Evolutionary conservation across 2,797 vertebrate genomes (phyloP).

Genomic region (Pseudochromis fuscus): DNA sequence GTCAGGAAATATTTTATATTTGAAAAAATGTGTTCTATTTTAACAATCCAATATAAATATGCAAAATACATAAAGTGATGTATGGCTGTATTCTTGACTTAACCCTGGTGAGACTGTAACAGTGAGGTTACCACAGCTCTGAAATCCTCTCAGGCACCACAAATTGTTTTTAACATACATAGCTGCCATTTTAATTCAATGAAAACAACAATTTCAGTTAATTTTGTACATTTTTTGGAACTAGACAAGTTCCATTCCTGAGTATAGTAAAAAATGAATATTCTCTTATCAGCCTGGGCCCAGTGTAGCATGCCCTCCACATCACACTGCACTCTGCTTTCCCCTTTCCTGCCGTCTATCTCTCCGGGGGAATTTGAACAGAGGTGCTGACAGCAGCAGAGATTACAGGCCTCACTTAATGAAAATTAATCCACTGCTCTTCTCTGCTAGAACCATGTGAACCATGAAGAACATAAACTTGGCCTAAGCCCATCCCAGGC

Average conservation of each 20-base stretch:
- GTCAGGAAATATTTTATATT: background rate
- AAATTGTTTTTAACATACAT: background rate
- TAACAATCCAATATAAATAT: background rate
- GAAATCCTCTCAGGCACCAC: background rate
- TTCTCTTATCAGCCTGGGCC: slow-evolving; percentile 11
- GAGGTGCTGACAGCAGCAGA: slow-evolving; percentile 68
- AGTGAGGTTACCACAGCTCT: background rate
- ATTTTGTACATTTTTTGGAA: too few relatives aligned
- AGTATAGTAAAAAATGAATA: slow-evolving; percentile 5
- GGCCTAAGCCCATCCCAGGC: background rate
- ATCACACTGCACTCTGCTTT: slow-evolving; percentile 16
- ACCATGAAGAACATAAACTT: slow-evolving; percentile 38
- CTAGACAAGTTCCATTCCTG: too few relatives aligned
- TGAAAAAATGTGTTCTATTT: background rate
- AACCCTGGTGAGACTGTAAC: background rate
- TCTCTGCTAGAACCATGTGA: slow-evolving; percentile 24
- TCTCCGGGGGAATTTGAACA: slow-evolving; percentile 39
- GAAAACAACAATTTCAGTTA: background rate
- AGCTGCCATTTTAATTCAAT: background rate
- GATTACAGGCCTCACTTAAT: slow-evolving; percentile 61
- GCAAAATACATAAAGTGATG: background rate
- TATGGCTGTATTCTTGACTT: background rate
- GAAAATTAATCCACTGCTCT: slow-evolving; percentile 58
- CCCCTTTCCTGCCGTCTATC: background rate
- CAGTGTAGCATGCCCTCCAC: slow-evolving; percentile 1